A percentile compares a stretch with the other conserved stretches of the same genome.
Evolutionary conservation across 2,113 vertebrate genomes (phyloP).

Genomic region (Hippocampus barbouri): DNA sequence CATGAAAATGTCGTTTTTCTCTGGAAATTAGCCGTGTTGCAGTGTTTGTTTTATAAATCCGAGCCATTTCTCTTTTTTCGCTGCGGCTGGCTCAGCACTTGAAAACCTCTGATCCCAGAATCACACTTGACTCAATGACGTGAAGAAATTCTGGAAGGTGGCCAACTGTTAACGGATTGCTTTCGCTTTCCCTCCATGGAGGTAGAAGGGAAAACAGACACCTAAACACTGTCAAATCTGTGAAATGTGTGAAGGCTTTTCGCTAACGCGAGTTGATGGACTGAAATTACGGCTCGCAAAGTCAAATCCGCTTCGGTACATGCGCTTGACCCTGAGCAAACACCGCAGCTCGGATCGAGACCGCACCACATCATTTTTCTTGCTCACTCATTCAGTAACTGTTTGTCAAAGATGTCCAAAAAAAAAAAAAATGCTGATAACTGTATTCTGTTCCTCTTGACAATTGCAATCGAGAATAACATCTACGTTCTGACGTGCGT

Average conservation of each 20-base stretch:
- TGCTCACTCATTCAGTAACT: conserved; percentile 31
- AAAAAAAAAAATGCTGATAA: conserved; percentile 51
- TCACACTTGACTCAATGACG: background rate
- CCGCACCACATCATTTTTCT: conserved; percentile 36
- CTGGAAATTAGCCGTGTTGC: no score
- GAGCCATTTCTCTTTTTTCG: no score
- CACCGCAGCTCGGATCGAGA: conserved; percentile 34
- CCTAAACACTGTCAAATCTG: conserved; percentile 3
- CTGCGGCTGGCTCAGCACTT: background rate
- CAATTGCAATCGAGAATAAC: conserved; percentile 11
- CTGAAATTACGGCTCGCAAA: conserved; percentile 32
- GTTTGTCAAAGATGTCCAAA: conserved; percentile 59
- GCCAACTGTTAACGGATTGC: conserved; percentile 3
- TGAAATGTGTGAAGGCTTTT: conserved; percentile 39
- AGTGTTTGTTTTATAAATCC: no score
- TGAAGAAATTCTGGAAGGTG: background rate
- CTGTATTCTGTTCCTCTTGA: conserved; percentile 54
- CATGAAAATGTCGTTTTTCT: no score
- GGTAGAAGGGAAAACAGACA: background rate
- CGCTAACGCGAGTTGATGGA: conserved; percentile 21
- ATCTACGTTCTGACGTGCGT: conserved; percentile 5
- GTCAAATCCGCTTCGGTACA: conserved; percentile 11
- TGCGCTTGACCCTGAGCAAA: conserved; percentile 38
- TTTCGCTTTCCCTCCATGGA: background rate
- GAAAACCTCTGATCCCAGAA: background rate